These are phyloP conservation scores for Leucopsar rothschildi DNA, from an alignment of 2,113 vertebrate genomes.

Conservation along the genomic window DNA sequence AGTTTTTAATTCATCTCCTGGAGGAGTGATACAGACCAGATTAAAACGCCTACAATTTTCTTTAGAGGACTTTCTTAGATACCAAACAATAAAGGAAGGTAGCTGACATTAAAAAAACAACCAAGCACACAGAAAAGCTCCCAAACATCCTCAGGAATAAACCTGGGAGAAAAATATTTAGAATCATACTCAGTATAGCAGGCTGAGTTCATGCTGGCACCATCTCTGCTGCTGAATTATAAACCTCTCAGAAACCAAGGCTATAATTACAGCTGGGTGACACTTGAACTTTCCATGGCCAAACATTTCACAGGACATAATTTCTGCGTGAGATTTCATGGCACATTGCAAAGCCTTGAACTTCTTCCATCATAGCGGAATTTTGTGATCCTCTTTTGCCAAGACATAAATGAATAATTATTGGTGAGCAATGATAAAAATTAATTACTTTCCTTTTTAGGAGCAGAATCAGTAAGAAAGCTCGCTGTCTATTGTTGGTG, in stretches of 20 bases:
- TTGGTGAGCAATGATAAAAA: neutral
- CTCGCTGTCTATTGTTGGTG: neutral
- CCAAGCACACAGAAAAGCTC: neutral
- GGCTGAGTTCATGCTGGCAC: neutral
- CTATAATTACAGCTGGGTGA: constrained; percentile 46
- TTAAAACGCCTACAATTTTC: neutral
- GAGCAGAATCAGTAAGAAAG: neutral
- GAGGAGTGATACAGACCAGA: neutral
- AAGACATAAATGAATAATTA: constrained; percentile 11
- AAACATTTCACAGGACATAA: constrained; percentile 30
- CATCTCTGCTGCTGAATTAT: constrained; percentile 31
- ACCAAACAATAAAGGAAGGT: neutral
- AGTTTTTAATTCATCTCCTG: neutral
- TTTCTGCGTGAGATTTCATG: constrained; percentile 1
- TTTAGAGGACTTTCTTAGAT: neutral
- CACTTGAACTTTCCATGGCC: constrained; percentile 39
- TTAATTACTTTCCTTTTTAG: neutral
- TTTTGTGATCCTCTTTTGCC: neutral
- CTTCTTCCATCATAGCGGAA: neutral
- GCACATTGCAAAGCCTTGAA: neutral
- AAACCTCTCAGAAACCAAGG: constrained; percentile 47
- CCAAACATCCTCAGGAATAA: neutral
- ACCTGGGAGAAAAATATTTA: neutral
- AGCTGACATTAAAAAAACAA: neutral
- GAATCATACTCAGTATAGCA: neutral